These are phyloP conservation scores for Cheilosia urbana DNA, from an alignment of 2,888 invertebrate genomes.

Conservation along the genomic window DNA sequence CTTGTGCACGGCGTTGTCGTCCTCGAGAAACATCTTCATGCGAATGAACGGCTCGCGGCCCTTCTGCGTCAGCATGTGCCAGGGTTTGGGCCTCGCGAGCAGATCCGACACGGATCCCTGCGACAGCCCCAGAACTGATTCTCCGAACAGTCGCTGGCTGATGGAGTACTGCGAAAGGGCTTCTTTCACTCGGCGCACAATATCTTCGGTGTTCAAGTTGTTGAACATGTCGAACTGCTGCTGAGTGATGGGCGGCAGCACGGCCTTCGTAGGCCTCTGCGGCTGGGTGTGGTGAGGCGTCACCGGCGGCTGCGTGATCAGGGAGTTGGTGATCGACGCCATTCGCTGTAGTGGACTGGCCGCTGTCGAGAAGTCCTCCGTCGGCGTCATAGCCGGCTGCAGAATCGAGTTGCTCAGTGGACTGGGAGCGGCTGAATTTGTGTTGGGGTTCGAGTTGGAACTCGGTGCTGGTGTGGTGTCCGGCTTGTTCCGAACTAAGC, in stretches of 20 bases:
- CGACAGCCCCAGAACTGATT: constrained; percentile 97
- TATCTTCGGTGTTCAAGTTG: constrained; percentile 98
- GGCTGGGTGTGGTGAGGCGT: constrained; percentile 93
- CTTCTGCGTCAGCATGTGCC: constrained; percentile 99
- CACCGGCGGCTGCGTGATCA: constrained; percentile 95
- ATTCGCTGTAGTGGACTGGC: constrained; percentile 98
- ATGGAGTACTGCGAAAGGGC: constrained; percentile 97
- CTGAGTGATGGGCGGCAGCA: constrained; percentile 98
- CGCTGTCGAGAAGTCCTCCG: constrained; percentile 92
- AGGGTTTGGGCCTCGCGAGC: constrained; percentile 98
- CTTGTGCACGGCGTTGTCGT: constrained; percentile 97
- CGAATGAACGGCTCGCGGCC: constrained; percentile 98
- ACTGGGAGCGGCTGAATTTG: constrained; percentile 92
- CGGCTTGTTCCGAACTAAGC: constrained; percentile 93
- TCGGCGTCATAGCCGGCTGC: constrained; percentile 92
- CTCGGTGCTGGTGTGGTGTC: constrained; percentile 83
- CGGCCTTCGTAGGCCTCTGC: constrained; percentile 96
- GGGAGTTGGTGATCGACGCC: constrained; percentile 98
- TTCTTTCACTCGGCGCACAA: constrained; percentile 98
- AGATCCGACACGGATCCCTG: constrained; percentile 99
- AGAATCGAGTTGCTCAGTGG: constrained; percentile 93
- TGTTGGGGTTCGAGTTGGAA: constrained; percentile 79
- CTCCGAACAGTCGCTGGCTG: constrained; percentile 98
- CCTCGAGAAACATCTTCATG: constrained; percentile 99
- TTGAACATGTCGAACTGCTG: constrained; percentile 99